These are phyloP conservation scores for Aquatica leii DNA, from an alignment of 2,888 invertebrate genomes.

Conservation along the genomic window DNA sequence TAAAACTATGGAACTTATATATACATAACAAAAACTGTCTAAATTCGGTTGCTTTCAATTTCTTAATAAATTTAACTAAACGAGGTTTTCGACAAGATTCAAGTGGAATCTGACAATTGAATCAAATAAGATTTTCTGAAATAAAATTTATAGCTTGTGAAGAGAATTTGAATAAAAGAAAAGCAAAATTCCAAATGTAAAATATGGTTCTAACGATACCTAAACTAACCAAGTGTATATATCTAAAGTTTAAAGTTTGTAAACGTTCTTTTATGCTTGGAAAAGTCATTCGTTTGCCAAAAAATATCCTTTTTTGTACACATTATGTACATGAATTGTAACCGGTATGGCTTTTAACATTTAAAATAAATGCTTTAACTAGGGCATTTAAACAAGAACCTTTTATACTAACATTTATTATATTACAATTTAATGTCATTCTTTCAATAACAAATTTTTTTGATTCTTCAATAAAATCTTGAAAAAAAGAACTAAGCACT, in stretches of 20 bases:
- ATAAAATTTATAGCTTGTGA: neutral
- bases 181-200: conserved; percentile 10
- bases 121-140: neutral
- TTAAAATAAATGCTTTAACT: conserved; percentile 22
- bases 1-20: too few relatives aligned
- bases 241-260: conserved; percentile 10
- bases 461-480: conserved; percentile 10
- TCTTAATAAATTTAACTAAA: too few relatives aligned
- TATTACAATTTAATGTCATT: conserved; percentile 2
- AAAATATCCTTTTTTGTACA: too few relatives aligned
- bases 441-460: conserved; percentile 1
- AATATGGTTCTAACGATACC: conserved; percentile 1
- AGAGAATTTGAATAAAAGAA: neutral
- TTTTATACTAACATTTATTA: neutral
- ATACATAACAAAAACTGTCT: too few relatives aligned
- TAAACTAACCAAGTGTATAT: conserved; percentile 11
- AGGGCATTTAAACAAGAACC: conserved; percentile 25
- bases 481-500: conserved; percentile 7
- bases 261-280: too few relatives aligned
- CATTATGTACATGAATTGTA: too few relatives aligned
- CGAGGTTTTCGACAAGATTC: neutral
- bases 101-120: neutral
- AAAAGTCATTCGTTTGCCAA: too few relatives aligned
- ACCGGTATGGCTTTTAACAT: conserved; percentile 27
- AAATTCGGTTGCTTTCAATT: too few relatives aligned